Evolutionary conservation across 2,888 invertebrate genomes (phyloP).

Genomic region (Clitarchus hookeri): DNA sequence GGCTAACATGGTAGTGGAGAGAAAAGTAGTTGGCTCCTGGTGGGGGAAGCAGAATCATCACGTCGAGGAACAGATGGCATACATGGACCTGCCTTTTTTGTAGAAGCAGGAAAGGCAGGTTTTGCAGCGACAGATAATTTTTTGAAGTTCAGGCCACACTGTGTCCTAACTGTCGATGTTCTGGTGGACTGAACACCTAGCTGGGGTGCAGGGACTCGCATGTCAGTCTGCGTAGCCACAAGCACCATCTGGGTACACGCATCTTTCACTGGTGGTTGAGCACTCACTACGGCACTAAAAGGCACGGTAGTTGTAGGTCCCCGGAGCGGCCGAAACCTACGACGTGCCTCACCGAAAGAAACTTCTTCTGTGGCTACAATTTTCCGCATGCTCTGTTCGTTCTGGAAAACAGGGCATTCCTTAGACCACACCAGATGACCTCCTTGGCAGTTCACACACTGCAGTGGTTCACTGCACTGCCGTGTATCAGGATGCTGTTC

Average conservation of each 20-base stretch:
- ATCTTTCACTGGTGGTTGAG: neutral
- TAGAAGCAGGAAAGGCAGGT: no score
- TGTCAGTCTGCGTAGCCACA: neutral
- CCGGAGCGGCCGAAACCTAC: no score
- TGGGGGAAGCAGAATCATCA: neutral
- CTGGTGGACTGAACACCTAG: neutral
- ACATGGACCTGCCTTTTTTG: neutral
- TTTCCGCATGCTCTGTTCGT: neutral
- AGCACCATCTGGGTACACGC: neutral
- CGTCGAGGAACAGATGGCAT: neutral
- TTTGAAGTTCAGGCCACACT: neutral
- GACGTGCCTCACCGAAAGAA: neutral
- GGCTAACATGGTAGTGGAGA: neutral
- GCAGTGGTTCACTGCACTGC: neutral
- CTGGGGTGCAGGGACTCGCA: neutral
- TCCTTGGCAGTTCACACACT: neutral
- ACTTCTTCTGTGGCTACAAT: neutral
- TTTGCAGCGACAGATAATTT: neutral
- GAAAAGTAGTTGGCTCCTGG: neutral
- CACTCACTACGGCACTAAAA: no score
- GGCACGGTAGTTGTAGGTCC: no score
- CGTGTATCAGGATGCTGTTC: neutral
- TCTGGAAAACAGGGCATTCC: neutral
- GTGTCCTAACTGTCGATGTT: neutral
- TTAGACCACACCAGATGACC: neutral